Base-by-base conservation (phyloP, 2,797 vertebrate genomes). In the Poeciliopsis turneri region DNA sequence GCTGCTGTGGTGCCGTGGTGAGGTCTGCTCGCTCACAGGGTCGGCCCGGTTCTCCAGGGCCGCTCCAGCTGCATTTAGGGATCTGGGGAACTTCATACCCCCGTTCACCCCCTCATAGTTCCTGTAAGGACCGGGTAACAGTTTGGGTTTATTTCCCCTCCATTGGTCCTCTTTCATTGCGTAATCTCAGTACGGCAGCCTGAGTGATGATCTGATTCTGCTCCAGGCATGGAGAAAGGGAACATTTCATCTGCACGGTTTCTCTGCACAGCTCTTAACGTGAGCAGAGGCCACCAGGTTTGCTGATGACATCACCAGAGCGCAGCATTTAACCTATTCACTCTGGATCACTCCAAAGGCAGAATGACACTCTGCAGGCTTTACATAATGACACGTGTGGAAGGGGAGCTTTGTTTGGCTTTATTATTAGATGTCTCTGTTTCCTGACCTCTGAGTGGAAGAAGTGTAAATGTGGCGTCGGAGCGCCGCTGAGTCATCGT, bases 391-490 rank as follows among this genome's bases (percentile, higher is more conserved):
- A 12, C 15, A 0, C 41, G 13, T 28, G 59, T 76, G 78, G 76
- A 36, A 73, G 36, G 45, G 77, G 64, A 77, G n/a, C 45, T 79
- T 28, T 74, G 49, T 75, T 78, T 72, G 13, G n/a, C 16, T 39
- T 51, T 70, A 72, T 30, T 33, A 5, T 53, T n/a, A 28, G 75
- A 76, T 51, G 43, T 72, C 39, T 2, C n/a, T n/a, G 47, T 39
- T 39, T 51, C 74, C 92, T 95, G 84, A 97, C 94, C 95, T 95
- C 81, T 96, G 96, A 33, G 93, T 93, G 18, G 88, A 85, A 78
- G 94, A 95, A 2, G 90, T 96, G 78, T 94, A 95, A 83, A 94
- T 94, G 78, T 84, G 92, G 53, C 82, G 87, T 25, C 16, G 92
- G 30, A 80, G 79, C 76, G 74, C 90, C 1, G 66, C 16, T 70